Percentiles rank a stretch among this genome's conserved stretches.
phyloP scores from a whole-genome alignment of 1,140 invertebrate genomes.

The Mya arenaria region DNA sequence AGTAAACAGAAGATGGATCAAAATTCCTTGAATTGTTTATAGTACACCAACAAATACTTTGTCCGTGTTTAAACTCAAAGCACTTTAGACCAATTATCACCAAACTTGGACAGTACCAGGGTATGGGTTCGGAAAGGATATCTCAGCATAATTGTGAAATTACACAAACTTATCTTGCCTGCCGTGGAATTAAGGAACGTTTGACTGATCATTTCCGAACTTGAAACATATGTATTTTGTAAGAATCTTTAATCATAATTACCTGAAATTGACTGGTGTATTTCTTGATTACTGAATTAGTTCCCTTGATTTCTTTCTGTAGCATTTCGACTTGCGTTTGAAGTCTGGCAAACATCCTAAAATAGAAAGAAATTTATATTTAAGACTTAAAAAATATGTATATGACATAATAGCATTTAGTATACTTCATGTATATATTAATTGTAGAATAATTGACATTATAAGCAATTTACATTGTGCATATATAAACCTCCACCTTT shows the following conservation, averaged over 20 bases:
- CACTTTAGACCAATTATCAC: too few species aligned
- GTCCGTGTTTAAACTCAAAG: too few species aligned
- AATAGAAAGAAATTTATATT: neutral
- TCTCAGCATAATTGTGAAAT: neutral
- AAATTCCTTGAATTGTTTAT: too few species aligned
- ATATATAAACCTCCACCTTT: neutral
- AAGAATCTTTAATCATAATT: neutral
- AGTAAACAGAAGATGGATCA: too few species aligned
- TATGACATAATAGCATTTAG: neutral
- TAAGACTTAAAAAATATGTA: neutral
- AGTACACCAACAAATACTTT: too few species aligned
- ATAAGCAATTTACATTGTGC: neutral
- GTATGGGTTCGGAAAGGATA: neutral
- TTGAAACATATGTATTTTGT: neutral
- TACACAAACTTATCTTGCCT: neutral
- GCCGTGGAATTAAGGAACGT: neutral
- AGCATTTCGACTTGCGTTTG: constrained; percentile 36
- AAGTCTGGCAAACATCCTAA: constrained; percentile 36
- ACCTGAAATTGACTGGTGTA: constrained; percentile 46
- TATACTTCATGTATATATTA: neutral
- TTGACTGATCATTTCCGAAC: neutral
- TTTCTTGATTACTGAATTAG: constrained; percentile 41
- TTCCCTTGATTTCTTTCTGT: constrained; percentile 34
- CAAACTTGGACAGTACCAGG: too few species aligned
- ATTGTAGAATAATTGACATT: neutral